These are phyloP conservation scores for Cydia splendana DNA, from an alignment of 1,140 invertebrate species.

Conservation along the genomic window DNA sequence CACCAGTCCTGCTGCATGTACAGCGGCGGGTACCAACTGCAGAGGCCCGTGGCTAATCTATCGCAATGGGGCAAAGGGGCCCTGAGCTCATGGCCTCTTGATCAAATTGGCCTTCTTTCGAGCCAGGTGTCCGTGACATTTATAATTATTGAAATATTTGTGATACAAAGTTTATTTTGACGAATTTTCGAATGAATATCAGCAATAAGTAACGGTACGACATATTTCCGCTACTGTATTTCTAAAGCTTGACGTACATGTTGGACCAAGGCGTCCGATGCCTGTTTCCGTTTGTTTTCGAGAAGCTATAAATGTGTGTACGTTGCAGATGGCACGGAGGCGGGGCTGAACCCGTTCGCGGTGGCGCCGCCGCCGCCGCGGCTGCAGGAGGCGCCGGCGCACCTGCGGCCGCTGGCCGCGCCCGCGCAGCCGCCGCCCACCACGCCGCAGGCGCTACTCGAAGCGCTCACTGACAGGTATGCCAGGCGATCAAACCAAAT, in stretches of 20 bases:
- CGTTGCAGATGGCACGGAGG: conserved; percentile 46
- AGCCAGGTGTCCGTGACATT: too few species aligned
- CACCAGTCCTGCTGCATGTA: conserved; percentile 33
- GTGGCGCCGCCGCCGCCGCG: conserved; percentile 49
- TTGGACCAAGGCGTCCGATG: too few species aligned
- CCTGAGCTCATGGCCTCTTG: too few species aligned
- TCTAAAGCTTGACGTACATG: not conserved
- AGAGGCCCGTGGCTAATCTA: not conserved
- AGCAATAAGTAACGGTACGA: too few species aligned
- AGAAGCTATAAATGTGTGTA: not conserved
- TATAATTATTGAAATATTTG: too few species aligned
- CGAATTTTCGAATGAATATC: too few species aligned
- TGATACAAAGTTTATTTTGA: too few species aligned
- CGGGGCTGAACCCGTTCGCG: conserved; percentile 69
- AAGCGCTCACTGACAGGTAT: conserved; percentile 54
- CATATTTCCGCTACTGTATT: not conserved
- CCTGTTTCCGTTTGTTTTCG: too few species aligned
- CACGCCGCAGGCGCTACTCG: conserved; percentile 51
- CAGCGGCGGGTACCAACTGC: conserved; percentile 46
- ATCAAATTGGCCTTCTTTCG: not conserved
- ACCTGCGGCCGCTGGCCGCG: conserved; percentile 54
- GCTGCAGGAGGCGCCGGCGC: conserved; percentile 45
- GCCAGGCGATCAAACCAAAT: too few species aligned
- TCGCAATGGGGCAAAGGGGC: too few species aligned
- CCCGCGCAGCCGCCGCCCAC: conserved; percentile 45